Base-by-base conservation (phyloP, 2,888 invertebrate genomes). In the Mylabris sibirica region DNA sequence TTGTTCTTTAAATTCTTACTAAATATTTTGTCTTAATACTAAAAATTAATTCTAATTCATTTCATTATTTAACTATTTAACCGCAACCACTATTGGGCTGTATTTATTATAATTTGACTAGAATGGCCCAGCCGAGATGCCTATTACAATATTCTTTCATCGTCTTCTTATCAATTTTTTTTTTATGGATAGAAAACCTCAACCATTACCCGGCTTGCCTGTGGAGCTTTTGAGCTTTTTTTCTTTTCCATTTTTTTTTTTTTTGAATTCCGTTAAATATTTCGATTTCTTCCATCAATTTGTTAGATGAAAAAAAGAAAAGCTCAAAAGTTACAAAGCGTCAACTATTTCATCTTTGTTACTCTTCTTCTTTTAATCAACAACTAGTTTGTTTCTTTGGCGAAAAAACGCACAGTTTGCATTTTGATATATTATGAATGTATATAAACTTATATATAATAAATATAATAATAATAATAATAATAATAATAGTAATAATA, bases 51-150 rank as follows among this genome's bases (percentile, higher is more conserved):
- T 76, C 84, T 84, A 84, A 82, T 44, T 79, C 78, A 78, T 30
- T 30, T 83, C 35, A 60, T 60, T 60, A 83, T 44, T 84, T 84
- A 83, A 82, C 84, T 84, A 85, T 81, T 78, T 62, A 70, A 67
- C 78, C 80, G 80, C 82, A 82, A 81, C 82, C 81, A 65, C n/a
- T 17, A 1, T n/a, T 76, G 73, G 83, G 80, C 82, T 80, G 80
- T 44, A 44, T 44, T 14, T 41, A 41, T 41, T 81, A 84, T 85
- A 85, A 85, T 85, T 85, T 85, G 85, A 85, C 85, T 85, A 85
- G 84, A 84, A 82, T 84, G 82, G 84, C 83, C 80, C 80, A 82
- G 81, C 79, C 80, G 81, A 81, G 79, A n/a, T n/a, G n/a, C n/a
- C n/a, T 75, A 71, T 68, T 17, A 12, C n/a, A 44, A 11, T 38